Base-by-base conservation (phyloP, 1,140 invertebrate species). In the Galleria mellonella region DNA sequence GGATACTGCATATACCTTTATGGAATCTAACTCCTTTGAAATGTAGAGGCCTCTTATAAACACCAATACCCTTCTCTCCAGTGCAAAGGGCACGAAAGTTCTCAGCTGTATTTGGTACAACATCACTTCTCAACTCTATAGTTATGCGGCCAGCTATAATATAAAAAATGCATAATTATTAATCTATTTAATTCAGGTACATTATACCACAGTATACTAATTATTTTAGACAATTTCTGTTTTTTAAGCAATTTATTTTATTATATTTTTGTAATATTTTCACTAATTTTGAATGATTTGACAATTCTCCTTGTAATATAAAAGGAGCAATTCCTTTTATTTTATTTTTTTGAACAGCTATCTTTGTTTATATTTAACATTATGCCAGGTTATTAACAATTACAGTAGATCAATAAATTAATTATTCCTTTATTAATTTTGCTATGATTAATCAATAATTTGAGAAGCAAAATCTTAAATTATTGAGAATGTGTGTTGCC, bases 31-130 rank as follows among this genome's bases (percentile, higher is more conserved):
- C 86, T 32, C 92, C 92, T 77, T 94, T 95, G 59, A 91, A 95
- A 84, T 94, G 92, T 4, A 96, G 71, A 8, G 89, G 91, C 65
- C 92, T 92, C 1, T 91, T 90, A 50, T 87, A 74, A n/a, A 64
- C 72, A 0, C 93, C 93, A 33, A 90, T 83, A 9, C 94, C 94
- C 55, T 90, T 92, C 81, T 96, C 94, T 10, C 96, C 96, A 0
- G 95, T 97, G 71, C 96, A 98, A 1, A 98, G 70, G 2, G 91
- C 91, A 61, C 94, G 89, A 83, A 98, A 98, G 87, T 98, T 98
- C 85, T 97, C 94, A 35, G 91, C 93, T 40, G 97, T 98, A 79
- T 90, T 93, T 28, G 97, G 97, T 11, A 95, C 95, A 51, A 94
- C 87, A 89, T 98, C 91, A 66, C 92, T 92, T 59, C 92, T 91